Percentiles rank a stretch among this genome's conserved stretches.
Evolutionary conservation across 2,113 vertebrate genomes (phyloP).

Genomic region (Aepyceros melampus): DNA sequence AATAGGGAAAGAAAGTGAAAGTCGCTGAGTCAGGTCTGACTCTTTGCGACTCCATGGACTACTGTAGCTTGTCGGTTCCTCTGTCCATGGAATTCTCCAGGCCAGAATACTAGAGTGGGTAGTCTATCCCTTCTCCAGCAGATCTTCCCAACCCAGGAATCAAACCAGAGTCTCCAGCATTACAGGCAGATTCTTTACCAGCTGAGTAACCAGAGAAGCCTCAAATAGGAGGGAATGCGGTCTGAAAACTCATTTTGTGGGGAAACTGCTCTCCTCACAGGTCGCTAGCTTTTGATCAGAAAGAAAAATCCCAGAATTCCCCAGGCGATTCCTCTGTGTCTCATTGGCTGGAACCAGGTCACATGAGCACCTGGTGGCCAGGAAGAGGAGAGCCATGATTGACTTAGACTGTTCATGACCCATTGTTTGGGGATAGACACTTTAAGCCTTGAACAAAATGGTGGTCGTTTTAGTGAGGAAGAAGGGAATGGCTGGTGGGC

Average conservation of each 20-base stretch:
- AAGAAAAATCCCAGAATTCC: neutral
- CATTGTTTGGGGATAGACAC: neutral
- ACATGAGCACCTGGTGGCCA: neutral
- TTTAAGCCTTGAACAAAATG: neutral
- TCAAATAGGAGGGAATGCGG: neutral
- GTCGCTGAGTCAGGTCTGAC: neutral
- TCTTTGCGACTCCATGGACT: neutral
- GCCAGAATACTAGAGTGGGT: neutral
- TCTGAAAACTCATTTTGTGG: neutral
- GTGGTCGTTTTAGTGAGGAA: neutral
- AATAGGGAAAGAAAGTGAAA: neutral
- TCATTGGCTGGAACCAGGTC: neutral
- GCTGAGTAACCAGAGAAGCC: neutral
- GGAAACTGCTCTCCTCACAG: neutral
- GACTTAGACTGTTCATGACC: neutral
- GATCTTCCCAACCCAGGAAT: neutral
- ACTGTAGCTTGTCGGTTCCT: neutral
- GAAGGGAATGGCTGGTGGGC: neutral
- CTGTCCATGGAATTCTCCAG: neutral
- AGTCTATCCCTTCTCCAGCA: accelerated
- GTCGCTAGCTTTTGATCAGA: neutral
- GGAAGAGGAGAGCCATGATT: neutral
- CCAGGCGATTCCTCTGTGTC: neutral
- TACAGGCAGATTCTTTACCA: neutral
- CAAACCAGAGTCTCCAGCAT: neutral